phyloP scores from a whole-genome alignment of 1,140 invertebrate genomes.

The Ptiloglossa arizonensis region DNA sequence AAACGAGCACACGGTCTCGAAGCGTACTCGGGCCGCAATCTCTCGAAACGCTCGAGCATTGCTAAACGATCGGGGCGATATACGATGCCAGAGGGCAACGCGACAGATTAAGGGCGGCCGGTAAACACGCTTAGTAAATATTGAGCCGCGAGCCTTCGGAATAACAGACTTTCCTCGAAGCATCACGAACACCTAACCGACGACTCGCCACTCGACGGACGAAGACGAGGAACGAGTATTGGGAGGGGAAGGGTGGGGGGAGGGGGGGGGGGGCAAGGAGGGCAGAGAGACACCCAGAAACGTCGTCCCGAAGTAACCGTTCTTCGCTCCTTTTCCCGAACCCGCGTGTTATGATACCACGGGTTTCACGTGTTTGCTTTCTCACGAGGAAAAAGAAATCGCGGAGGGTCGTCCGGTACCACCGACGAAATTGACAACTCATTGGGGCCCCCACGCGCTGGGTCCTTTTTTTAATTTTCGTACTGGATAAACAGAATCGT shows the following conservation, averaged over 20 bases:
- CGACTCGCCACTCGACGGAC: slow-evolving; percentile 56
- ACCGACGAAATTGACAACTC: slow-evolving; percentile 52
- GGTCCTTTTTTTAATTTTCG: slow-evolving; percentile 26
- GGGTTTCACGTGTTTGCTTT: slow-evolving; percentile 61
- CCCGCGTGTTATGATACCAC: slow-evolving; percentile 61
- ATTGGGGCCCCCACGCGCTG: slow-evolving; percentile 18
- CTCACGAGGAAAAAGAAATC: slow-evolving; percentile 48
- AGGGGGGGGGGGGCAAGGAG: no score
- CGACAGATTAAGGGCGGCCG: slow-evolving; percentile 61
- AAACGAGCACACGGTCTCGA: not conserved
- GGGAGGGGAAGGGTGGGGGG: no score
- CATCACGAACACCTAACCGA: slow-evolving; percentile 45
- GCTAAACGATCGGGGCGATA: slow-evolving; percentile 21
- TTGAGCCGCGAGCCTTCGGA: slow-evolving; percentile 40
- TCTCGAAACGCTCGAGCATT: slow-evolving; percentile 20
- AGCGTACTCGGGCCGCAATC: not conserved
- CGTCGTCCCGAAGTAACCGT: slow-evolving; percentile 39
- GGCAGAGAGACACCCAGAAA: slow-evolving; percentile 48
- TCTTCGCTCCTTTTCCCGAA: slow-evolving; percentile 5
- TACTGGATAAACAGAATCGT: slow-evolving; percentile 17
- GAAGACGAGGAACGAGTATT: no score
- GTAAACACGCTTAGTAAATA: slow-evolving; percentile 66
- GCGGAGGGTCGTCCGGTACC: slow-evolving; percentile 17
- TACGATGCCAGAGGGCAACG: slow-evolving; percentile 21
- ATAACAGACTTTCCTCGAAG: slow-evolving; percentile 54